Conservation (phyloP, 2,888 invertebrate genomes). For the Magallana nippona region DNA sequence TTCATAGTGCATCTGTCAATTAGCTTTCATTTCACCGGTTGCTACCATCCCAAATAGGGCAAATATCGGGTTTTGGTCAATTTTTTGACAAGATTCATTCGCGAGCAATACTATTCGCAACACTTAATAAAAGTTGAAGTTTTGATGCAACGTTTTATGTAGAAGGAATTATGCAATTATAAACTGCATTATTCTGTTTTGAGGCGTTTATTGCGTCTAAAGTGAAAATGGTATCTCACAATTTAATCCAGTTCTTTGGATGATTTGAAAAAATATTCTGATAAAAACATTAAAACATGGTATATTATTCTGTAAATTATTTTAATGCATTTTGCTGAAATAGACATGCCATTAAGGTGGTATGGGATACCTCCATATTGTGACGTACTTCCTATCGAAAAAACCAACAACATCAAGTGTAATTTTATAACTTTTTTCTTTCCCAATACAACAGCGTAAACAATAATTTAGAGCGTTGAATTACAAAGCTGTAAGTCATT, state of each 20-base stretch:
- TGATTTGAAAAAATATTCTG: not conserved
- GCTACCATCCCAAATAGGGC: not conserved
- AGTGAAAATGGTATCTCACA: constrained; percentile 27
- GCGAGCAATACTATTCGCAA: constrained; percentile 3
- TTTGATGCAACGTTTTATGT: constrained; percentile 27
- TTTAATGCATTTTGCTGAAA: not conserved
- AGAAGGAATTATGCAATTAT: constrained; percentile 19
- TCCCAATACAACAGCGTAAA: no score
- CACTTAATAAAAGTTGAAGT: constrained; percentile 35
- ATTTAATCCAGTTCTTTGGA: not conserved
- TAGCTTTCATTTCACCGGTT: constrained; percentile 24
- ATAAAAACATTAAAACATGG: not conserved
- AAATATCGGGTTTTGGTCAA: constrained; percentile 21
- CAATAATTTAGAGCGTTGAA: no score
- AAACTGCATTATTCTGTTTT: not conserved
- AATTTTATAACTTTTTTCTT: no score
- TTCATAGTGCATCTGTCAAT: constrained; percentile 29
- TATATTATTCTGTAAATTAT: not conserved
- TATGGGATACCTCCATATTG: no score
- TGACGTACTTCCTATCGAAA: no score
- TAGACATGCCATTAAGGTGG: no score
- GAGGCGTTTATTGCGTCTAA: constrained; percentile 5
- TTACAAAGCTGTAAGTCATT: no score
- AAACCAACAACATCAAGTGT: no score
- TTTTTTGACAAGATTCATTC: constrained; percentile 27